Conservation (phyloP, 2,888 invertebrate genomes). For the Dynastes tityus region DNA sequence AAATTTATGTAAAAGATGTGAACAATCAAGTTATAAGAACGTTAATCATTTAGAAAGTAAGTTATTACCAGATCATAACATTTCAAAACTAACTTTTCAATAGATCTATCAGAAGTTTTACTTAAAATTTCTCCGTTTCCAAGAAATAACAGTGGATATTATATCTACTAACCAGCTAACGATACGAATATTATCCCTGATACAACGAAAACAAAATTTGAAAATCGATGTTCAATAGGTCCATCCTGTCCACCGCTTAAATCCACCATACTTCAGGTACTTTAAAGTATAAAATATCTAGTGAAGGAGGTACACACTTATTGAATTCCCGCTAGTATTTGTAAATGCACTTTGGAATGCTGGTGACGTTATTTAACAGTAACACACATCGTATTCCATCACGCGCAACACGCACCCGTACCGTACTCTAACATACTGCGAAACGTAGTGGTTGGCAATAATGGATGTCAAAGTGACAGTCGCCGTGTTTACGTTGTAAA, state of each 20-base stretch:
- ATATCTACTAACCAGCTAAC: conserved; percentile 79
- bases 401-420: conserved; percentile 16
- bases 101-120: too few species aligned
- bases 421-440: conserved; percentile 9
- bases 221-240: conserved; percentile 89
- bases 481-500: conserved; percentile 29
- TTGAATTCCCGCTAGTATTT: conserved; percentile 31
- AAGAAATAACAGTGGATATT: neutral
- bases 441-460: conserved; percentile 35
- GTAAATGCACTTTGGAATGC: conserved; percentile 41
- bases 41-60: too few species aligned
- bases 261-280: conserved; percentile 82
- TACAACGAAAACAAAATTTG: conserved; percentile 88
- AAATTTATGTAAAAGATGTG: too few species aligned
- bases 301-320: conserved; percentile 1
- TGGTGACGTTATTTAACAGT: conserved; percentile 21
- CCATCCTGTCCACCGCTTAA: conserved; percentile 85
- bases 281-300: conserved; percentile 30
- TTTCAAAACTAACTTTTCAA: too few species aligned
- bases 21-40: too few species aligned
- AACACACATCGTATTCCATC: conserved; percentile 8
- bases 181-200: conserved; percentile 87
- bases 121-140: neutral
- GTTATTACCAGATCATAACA: too few species aligned
- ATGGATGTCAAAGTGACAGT: conserved; percentile 39